Conservation (phyloP, 2,797 vertebrate genomes). For the Artibeus lituratus region DNA sequence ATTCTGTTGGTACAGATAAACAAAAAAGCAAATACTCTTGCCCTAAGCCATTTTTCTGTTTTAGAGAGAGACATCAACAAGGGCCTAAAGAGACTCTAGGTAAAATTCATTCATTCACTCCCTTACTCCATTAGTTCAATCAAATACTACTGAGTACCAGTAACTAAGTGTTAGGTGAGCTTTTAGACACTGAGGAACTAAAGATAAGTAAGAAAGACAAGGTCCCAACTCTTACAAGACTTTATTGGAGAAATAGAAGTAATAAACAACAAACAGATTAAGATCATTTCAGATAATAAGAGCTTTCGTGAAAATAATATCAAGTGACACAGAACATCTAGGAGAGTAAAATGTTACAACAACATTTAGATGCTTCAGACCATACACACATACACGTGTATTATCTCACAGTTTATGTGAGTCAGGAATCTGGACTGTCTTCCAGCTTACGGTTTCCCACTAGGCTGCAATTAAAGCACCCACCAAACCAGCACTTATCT, state of each 20-base stretch:
- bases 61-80: constrained; percentile 17
- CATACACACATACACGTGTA: neutral
- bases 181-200: neutral
- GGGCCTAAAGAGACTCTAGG: neutral
- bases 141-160: neutral
- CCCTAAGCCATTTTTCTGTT: constrained; percentile 20
- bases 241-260: neutral
- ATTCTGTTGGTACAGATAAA: constrained; percentile 29
- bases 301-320: neutral
- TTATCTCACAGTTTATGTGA: neutral
- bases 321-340: neutral
- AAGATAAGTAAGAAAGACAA: neutral
- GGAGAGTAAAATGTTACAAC: neutral
- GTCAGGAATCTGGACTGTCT: neutral
- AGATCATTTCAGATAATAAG: neutral
- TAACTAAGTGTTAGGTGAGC: neutral
- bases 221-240: neutral
- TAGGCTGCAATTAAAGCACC: neutral
- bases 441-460: neutral
- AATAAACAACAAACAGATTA: neutral
- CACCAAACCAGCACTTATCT: neutral
- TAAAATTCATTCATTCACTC: neutral
- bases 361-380: neutral
- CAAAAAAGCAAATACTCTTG: constrained; percentile 23
- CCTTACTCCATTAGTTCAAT: neutral